Conservation (phyloP, 35 echinoderm and acorn worm genomes). For the Holothuria glaberrima region DNA sequence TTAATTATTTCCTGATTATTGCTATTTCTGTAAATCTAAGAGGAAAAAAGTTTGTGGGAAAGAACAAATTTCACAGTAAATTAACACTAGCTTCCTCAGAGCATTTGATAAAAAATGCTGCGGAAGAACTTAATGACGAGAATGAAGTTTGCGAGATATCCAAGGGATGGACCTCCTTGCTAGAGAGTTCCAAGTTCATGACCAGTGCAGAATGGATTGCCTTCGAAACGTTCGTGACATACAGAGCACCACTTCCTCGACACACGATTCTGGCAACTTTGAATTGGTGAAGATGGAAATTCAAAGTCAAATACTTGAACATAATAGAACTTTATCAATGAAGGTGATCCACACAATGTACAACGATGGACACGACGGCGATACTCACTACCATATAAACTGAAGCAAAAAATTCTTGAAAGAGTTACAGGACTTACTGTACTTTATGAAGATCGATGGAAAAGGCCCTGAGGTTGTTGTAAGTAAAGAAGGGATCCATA, state of each 20-base stretch:
- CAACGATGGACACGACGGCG: conserved; percentile 25
- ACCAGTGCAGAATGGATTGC: background rate
- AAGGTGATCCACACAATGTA: conserved; percentile 3
- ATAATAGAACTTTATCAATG: conserved; percentile 20
- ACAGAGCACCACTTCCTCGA: too few species aligned
- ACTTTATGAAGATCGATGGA: too few species aligned
- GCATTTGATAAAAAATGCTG: conserved; percentile 4
- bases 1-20: too few species aligned
- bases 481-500: conserved; percentile 29
- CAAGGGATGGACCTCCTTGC: conserved; percentile 10
- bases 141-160: background rate
- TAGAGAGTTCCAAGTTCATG: background rate
- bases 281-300: conserved; percentile 18
- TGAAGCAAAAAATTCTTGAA: conserved; percentile 35
- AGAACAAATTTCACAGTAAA: background rate
- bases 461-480: conserved; percentile 5
- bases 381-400: conserved; percentile 17
- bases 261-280: background rate
- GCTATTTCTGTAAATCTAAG: conserved; percentile 6
- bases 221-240: too few species aligned
- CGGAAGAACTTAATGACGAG: background rate
- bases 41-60: background rate
- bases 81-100: background rate
- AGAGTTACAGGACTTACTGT: background rate
- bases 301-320: background rate